These are phyloP conservation scores for Cheilosia variabilis DNA, from an alignment of 2,888 invertebrate genomes.

Conservation along the genomic window DNA sequence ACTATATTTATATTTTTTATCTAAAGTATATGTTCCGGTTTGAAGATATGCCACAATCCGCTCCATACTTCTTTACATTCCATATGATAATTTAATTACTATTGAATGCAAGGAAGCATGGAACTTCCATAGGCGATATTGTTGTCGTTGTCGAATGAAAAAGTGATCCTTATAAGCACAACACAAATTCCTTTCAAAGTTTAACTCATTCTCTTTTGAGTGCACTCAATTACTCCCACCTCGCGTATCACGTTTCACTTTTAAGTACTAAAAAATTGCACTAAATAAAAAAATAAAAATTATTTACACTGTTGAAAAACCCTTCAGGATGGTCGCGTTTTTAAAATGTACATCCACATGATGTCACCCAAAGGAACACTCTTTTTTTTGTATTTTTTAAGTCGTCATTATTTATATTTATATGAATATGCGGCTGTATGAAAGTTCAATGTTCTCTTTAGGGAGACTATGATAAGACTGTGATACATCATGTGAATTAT, in stretches of 20 bases:
- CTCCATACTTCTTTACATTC: slow-evolving; percentile 85
- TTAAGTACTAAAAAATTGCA: slow-evolving; percentile 41
- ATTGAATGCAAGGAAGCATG: slow-evolving; percentile 85
- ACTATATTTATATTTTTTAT: slow-evolving; percentile 32
- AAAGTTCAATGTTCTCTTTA: slow-evolving; percentile 72
- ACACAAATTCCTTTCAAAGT: not conserved
- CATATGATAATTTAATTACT: slow-evolving; percentile 83
- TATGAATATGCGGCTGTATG: slow-evolving; percentile 24
- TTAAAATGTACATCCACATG: slow-evolving; percentile 36
- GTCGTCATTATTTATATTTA: slow-evolving; percentile 48
- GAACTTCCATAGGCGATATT: slow-evolving; percentile 82
- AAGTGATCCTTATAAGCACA: not conserved
- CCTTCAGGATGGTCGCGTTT: slow-evolving; percentile 20
- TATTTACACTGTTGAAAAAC: slow-evolving; percentile 16
- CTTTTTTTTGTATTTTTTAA: slow-evolving; percentile 33
- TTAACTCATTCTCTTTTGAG: slow-evolving; percentile 20
- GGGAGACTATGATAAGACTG: slow-evolving; percentile 70
- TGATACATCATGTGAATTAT: slow-evolving; percentile 73
- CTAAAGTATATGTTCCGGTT: slow-evolving; percentile 1
- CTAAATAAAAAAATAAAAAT: slow-evolving; percentile 16
- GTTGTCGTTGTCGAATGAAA: not conserved
- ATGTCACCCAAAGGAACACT: slow-evolving; percentile 53
- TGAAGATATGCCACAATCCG: slow-evolving; percentile 81
- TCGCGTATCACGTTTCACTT: slow-evolving; percentile 61
- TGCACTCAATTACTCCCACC: slow-evolving; percentile 40